phyloP scores from a whole-genome alignment of 2,888 invertebrate genomes.

The Lithophane semibrunnea region DNA sequence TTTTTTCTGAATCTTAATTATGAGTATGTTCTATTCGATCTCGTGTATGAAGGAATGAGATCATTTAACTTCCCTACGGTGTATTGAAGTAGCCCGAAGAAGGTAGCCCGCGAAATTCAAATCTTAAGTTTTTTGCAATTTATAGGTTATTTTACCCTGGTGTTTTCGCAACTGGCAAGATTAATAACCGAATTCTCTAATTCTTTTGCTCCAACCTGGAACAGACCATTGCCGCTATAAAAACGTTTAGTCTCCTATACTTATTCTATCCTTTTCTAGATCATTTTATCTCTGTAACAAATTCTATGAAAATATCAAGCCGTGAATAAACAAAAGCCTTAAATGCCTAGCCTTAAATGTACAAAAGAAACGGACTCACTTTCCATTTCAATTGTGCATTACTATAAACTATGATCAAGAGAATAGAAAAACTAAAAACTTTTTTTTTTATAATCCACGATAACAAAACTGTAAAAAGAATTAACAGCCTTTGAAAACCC shows the following conservation, averaged over 20 bases:
- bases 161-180: too few relatives aligned
- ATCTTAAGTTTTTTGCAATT: too few relatives aligned
- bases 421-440: background rate
- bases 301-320: background rate
- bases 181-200: background rate
- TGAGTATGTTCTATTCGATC: background rate
- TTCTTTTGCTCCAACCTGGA: background rate
- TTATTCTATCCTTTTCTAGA: background rate
- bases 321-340: too few relatives aligned
- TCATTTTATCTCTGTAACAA: background rate
- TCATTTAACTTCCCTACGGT: too few relatives aligned
- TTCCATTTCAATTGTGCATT: background rate
- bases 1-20: too few relatives aligned
- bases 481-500: background rate
- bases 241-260: background rate
- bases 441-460: constrained; percentile 1
- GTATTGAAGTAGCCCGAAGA: too few relatives aligned
- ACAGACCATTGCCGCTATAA: background rate
- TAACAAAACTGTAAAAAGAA: background rate
- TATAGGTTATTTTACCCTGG: too few relatives aligned
- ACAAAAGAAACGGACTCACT: background rate
- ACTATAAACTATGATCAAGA: background rate
- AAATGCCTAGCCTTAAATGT: too few relatives aligned
- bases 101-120: too few relatives aligned
- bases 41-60: background rate